Base-by-base conservation (phyloP, 2,888 invertebrate species). In the Caenorhabditis drosophilae region DNA sequence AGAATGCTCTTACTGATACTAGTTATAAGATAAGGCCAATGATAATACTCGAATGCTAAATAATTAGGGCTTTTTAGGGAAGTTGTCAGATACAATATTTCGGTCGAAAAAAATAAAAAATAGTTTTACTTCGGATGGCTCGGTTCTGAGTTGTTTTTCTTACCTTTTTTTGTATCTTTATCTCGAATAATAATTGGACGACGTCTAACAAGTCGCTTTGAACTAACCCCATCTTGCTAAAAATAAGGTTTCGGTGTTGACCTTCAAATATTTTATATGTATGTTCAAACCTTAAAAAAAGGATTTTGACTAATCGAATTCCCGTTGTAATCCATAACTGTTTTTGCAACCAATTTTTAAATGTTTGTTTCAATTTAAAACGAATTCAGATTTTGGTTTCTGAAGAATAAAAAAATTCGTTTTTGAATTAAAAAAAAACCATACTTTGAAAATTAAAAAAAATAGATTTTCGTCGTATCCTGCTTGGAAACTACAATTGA, bases 211-310 rank as follows among this genome's bases (percentile, higher is more conserved):
- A 64, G 44, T 11, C 64, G 58, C 38, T 64, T 64, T 12, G 53
- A 55, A 11, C 57, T 58, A 25, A 38, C n/a, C n/a, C n/a, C 54
- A 54, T 64, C 64, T 18, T 58, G 58, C 63, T 63, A 53, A 63
- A 62, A 62, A 36, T 35, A 26, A 26, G 38, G 7, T 36, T 18
- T 41, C 4, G 41, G 15, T 41, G n/a, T n/a, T n/a, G n/a, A n/a
- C n/a, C n/a, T n/a, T n/a, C n/a, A n/a, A n/a, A n/a, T n/a, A 20
- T 41, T 41, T 18, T 36, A 36, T n/a, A 36, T 36, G 4, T n/a
- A 36, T 9, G n/a, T 35, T 41, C 38, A 16, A 22, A 63, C 63
- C 58, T 64, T 64, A 7, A 64, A 49, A 31, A 64, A 64, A 34
- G 64, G 64, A 26, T 64, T 64, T 15, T 64, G 58, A 7, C 58